phyloP scores from a whole-genome alignment of 2,113 vertebrate species.

The Saccopteryx bilineata region DNA sequence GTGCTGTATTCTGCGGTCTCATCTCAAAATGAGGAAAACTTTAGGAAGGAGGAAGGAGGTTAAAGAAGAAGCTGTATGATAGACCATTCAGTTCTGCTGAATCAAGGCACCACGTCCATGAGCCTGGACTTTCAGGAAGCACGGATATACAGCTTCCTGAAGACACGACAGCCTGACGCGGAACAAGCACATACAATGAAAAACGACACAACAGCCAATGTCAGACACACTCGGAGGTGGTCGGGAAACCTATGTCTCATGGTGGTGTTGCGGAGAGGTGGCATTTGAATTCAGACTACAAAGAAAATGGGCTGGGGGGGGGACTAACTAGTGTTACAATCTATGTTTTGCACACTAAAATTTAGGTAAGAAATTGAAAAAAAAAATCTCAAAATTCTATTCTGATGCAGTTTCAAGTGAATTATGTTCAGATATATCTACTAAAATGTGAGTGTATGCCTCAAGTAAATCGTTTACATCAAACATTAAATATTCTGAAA shows the following conservation, averaged over 20 bases:
- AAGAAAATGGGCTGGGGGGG: not conserved
- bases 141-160: not conserved
- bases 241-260: not conserved
- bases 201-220: not conserved
- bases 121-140: not conserved
- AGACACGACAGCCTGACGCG: not conserved
- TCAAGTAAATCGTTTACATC: not conserved
- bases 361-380: rapidly evolving
- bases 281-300: not conserved
- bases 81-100: not conserved
- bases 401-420: not conserved
- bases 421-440: not conserved
- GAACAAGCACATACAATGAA: not conserved
- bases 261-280: not conserved
- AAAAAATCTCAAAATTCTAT: not conserved
- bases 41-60: not conserved
- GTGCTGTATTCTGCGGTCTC: not conserved
- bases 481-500: not conserved
- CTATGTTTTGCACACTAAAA: not conserved
- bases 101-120: not conserved
- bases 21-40: not conserved
- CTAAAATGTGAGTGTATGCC: not conserved
- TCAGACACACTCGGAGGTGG: rapidly evolving
- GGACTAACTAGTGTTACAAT: not conserved
- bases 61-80: not conserved